A percentile compares a stretch with the other conserved stretches of the same genome.
phyloP scores from a whole-genome alignment of 2,797 vertebrate genomes.

The Urocyon cinereoargenteus region DNA sequence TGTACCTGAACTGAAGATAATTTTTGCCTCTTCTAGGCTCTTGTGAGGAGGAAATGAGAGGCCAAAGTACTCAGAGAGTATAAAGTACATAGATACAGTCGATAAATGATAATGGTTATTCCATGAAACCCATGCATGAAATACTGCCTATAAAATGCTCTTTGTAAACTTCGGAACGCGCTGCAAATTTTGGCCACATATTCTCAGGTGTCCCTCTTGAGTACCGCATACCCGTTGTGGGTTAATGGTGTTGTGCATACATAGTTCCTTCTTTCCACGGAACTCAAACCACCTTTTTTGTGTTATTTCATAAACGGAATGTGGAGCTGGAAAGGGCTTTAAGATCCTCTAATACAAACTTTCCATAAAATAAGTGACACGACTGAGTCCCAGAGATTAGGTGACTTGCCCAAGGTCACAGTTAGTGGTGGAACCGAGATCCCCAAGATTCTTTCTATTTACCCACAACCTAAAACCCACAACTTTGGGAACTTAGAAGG shows the following conservation, averaged over 20 bases:
- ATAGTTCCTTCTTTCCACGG: neutral
- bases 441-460: neutral
- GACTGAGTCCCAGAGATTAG: neutral
- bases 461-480: neutral
- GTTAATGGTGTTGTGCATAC: neutral
- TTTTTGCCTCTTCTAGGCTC: neutral
- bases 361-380: neutral
- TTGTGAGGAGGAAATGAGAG: slow-evolving; percentile 31
- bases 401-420: neutral
- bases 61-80: neutral
- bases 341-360: slow-evolving; percentile 5
- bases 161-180: slow-evolving; percentile 7
- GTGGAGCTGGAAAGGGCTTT: slow-evolving; percentile 4
- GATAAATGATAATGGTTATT: slow-evolving; percentile 8
- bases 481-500: neutral
- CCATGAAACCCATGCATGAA: neutral
- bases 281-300: neutral
- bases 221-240: neutral
- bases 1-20: neutral
- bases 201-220: neutral
- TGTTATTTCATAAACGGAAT: slow-evolving; percentile 30
- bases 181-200: neutral
- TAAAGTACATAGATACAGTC: neutral
- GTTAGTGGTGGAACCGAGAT: neutral
- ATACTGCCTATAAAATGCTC: neutral